These are phyloP conservation scores for Corythornis cristatus DNA, from an alignment of 2,113 vertebrate genomes.

Conservation along the genomic window DNA sequence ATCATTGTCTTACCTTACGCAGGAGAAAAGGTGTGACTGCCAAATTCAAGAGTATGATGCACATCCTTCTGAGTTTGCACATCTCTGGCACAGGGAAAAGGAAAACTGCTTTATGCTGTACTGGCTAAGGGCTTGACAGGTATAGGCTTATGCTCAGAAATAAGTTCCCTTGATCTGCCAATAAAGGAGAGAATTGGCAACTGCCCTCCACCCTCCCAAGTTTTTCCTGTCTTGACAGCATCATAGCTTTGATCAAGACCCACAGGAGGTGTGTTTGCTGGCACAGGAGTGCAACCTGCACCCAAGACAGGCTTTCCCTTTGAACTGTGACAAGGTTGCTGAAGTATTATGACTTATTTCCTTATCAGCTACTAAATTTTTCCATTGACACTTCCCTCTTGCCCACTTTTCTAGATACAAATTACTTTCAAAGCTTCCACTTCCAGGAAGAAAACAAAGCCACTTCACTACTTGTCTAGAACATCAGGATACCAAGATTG, in stretches of 20 bases:
- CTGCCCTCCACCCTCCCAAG: too few species aligned
- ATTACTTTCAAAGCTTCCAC: neutral
- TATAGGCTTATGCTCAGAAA: neutral
- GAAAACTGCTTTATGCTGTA: neutral
- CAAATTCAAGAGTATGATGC: neutral
- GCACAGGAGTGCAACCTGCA: neutral
- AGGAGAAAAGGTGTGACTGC: neutral
- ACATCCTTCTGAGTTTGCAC: neutral
- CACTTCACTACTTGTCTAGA: neutral
- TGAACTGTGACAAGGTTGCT: accelerated
- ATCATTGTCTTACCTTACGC: neutral
- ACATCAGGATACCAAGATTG: neutral
- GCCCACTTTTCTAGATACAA: neutral
- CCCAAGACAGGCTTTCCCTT: neutral
- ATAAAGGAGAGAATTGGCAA: neutral
- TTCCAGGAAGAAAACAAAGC: neutral
- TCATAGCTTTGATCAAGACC: neutral
- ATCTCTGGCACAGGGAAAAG: neutral
- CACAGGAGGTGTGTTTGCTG: neutral
- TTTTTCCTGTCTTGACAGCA: neutral
- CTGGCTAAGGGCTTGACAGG: neutral
- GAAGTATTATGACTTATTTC: accelerated
- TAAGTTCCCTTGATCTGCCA: neutral
- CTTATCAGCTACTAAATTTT: neutral
- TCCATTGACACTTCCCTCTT: neutral